Percentiles rank a stretch among this genome's conserved stretches.
These are phyloP conservation scores for Phaethon lepturus DNA, from an alignment of 2,113 vertebrate species.

Conservation along the genomic window DNA sequence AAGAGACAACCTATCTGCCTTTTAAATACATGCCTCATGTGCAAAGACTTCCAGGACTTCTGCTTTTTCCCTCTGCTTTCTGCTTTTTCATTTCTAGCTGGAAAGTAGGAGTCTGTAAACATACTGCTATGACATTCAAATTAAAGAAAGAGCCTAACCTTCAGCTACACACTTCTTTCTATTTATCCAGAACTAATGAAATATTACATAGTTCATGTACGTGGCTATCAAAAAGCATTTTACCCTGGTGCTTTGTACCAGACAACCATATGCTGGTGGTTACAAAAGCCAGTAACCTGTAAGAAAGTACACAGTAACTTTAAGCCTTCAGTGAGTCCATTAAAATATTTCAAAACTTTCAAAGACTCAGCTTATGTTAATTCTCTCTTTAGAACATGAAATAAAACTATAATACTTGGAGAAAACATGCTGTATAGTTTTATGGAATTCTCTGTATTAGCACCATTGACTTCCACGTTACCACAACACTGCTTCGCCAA, in stretches of 20 bases:
- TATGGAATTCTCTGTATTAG: neutral
- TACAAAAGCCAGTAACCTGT: neutral
- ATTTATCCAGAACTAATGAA: neutral
- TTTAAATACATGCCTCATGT: neutral
- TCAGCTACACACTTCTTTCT: neutral
- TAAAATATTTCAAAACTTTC: neutral
- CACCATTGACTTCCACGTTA: neutral
- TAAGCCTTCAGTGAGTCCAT: neutral
- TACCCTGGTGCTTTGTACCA: neutral
- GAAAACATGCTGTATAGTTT: accelerated
- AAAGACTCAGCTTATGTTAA: neutral
- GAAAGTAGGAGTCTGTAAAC: neutral
- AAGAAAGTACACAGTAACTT: neutral
- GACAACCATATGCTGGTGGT: neutral
- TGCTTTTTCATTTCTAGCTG: neutral
- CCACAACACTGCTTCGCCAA: neutral
- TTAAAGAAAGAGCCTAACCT: neutral
- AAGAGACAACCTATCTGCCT: neutral
- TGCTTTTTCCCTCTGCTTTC: neutral
- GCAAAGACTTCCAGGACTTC: neutral
- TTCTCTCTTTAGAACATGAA: neutral
- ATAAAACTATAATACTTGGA: neutral
- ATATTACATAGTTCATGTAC: neutral
- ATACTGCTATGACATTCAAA: neutral
- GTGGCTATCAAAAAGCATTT: neutral